Percentiles rank a stretch among this genome's conserved stretches.
These are phyloP conservation scores for Turnix velox DNA, from an alignment of 2,113 vertebrate genomes.

Conservation along the genomic window DNA sequence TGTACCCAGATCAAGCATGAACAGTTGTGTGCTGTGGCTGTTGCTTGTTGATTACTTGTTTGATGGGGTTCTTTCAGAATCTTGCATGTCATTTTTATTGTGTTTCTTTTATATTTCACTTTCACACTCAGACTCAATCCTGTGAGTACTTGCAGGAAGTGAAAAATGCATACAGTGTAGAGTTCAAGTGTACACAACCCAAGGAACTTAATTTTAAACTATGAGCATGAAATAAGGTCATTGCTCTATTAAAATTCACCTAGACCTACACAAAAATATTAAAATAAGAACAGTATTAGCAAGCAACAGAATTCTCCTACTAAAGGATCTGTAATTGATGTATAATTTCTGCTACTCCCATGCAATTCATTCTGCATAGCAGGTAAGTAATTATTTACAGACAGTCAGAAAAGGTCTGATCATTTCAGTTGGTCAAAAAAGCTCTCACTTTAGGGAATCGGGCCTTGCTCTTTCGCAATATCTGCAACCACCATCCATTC, in stretches of 20 bases:
- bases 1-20: not conserved
- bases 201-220: not conserved
- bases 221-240: not conserved
- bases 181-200: not conserved
- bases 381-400: not conserved
- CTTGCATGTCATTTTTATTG: not conserved
- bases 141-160: not conserved
- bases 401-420: not conserved
- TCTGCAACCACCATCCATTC: not conserved
- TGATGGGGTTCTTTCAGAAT: not conserved
- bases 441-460: not conserved
- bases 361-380: not conserved
- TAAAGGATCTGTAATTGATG: not conserved
- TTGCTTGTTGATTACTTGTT: not conserved
- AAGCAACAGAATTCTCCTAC: not conserved
- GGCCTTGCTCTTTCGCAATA: not conserved
- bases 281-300: not conserved
- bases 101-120: not conserved
- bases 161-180: not conserved
- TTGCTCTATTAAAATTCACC: not conserved
- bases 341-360: not conserved
- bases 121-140: not conserved
- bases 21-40: not conserved
- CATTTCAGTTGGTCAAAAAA: not conserved
- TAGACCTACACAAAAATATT: not conserved